Evolutionary conservation across 1,140 invertebrate species (phyloP), one percentile per base, ranked within the genome.

Genomic region (Eumaeus atala): DNA sequence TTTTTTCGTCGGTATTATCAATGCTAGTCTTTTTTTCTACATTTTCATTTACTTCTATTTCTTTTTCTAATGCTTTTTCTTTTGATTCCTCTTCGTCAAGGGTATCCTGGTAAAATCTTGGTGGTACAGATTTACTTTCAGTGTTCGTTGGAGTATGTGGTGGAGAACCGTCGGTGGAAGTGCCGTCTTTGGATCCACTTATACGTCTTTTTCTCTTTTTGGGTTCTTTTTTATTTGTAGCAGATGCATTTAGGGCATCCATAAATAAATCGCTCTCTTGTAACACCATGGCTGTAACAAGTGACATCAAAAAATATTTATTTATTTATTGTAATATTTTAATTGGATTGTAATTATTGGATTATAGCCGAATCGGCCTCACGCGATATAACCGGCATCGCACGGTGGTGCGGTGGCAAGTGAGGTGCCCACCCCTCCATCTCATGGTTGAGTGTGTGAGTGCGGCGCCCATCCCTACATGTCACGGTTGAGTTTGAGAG

Each of bases 241-340:
- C 91, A 1, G 91, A 91, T 10, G 90, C 91, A 53, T 91, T 90
- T n/a, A 98, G 77, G 1, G 95, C 95, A 85, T 97, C 95, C 92
- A 96, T 97, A 73, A 98, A 97, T 79, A 95, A 92, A 74, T 94
- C 95, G 73, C 95, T 96, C 74, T 98, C 96, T 80, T 96, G 92
- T 28, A 97, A 83, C 56, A 94, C 84, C 85, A 91, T 90, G 49
- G 93, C 93, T 94, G 87, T 61, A 91, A 92, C 64, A 84, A 28
- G 21, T 28, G 2, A 28, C 2, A 3, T 28, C 2, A 28, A 3
- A 28, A 28, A 28, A 3, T 28, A 28, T 28, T 3, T 28, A 28
- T 3, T 28, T 28, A 28, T 3, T 28, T 28, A 28, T 28, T 28
- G 2, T 28, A 28, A 28, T n/a, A n/a, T n/a, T n/a, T n/a, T n/a